Evolutionary conservation across 2,888 invertebrate species (phyloP), one percentile per base, ranked within the genome.

Genomic region (Eupithecia insigniata): DNA sequence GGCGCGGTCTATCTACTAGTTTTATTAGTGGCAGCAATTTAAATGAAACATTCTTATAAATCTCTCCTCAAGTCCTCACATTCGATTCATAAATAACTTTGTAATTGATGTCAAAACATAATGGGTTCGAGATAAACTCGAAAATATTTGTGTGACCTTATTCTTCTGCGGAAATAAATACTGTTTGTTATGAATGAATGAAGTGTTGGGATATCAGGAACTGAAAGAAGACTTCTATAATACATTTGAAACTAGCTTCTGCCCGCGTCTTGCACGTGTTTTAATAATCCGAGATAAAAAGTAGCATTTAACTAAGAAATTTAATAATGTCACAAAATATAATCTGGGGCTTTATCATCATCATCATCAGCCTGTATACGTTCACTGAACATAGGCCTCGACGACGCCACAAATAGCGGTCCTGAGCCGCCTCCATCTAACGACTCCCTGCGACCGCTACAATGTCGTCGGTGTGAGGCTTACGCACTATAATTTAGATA

Each of bases 91-190:
- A 73, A 73, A 73, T 73, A 70, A 70, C 69, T 70, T 62, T 28
- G 70, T 30, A 70, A 73, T 67, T 60, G 70, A 73, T 67, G 67
- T 51, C 58, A 36, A 62, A 71, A 70, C 39, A 65, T 72, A 71
- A 76, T 73, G 62, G n/a, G 60, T 39, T 66, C 36, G 65, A 51
- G n/a, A 69, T 60, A 72, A 69, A 61, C 58, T 51, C 66, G n/a
- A 69, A 55, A 75, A 65, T 73, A 69, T 73, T 75, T 73, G 65
- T 51, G 26, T 69, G 73, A 75, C 75, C 75, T 69, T 61, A 72
- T 66, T 71, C 36, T 66, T 66, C 60, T 34, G 43, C 70, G 67
- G 65, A 51, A 70, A 67, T 67, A 68, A 70, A 67, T 28, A 16
- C 18, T 18, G 28, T 30, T 32, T 16, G 18, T 32, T 62, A 14